Percentiles rank a stretch among this genome's conserved stretches.
phyloP scores from a whole-genome alignment of 1,140 invertebrate genomes.

The Nylanderia fulva region DNA sequence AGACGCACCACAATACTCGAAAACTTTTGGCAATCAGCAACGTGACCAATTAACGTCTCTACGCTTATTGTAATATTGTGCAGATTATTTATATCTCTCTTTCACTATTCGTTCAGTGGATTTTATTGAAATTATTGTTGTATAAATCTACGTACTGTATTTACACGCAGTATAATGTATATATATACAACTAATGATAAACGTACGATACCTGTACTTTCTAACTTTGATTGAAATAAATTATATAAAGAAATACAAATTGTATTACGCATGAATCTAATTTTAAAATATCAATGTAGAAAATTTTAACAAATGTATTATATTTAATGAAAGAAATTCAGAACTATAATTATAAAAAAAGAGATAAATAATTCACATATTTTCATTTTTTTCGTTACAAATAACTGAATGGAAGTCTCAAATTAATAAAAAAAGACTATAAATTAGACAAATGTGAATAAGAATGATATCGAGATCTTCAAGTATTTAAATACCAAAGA shows the following conservation, averaged over 20 bases:
- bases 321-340: not conserved
- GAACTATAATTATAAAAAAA: not conserved
- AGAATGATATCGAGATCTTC: not conserved
- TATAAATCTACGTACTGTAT: slow-evolving; percentile 5
- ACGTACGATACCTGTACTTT: not conserved
- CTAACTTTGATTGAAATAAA: slow-evolving; percentile 17
- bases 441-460: not conserved
- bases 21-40: slow-evolving; percentile 49
- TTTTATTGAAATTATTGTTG: slow-evolving; percentile 2
- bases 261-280: too few relatives aligned
- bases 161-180: not conserved
- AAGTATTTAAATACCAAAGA: not conserved
- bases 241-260: not conserved
- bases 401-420: not conserved
- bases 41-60: slow-evolving; percentile 70
- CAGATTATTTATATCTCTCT: slow-evolving; percentile 63
- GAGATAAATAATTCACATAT: not conserved
- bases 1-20: slow-evolving; percentile 10
- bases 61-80: slow-evolving; percentile 60
- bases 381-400: not conserved
- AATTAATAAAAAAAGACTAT: not conserved
- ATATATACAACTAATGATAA: not conserved
- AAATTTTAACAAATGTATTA: not conserved
- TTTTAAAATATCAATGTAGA: too few relatives aligned
- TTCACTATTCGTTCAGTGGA: slow-evolving; percentile 31